phyloP scores from a whole-genome alignment of 1,140 invertebrate genomes.

The Melitaea cinxia region DNA sequence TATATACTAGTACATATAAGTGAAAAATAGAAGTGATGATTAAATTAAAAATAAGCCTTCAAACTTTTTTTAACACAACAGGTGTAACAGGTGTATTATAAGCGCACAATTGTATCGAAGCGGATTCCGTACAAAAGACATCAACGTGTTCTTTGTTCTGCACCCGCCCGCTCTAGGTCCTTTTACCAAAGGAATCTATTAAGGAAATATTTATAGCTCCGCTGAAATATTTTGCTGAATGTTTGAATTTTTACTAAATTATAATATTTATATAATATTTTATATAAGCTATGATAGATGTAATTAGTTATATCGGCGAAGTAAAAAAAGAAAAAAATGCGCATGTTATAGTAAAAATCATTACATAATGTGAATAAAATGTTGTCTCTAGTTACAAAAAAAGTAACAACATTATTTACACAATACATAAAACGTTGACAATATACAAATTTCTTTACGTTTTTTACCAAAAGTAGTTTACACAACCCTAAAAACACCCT shows the following conservation, averaged over 20 bases:
- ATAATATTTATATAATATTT: background rate
- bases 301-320: too few relatives aligned
- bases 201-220: conserved; percentile 17
- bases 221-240: background rate
- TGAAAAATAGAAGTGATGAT: too few relatives aligned
- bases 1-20: too few relatives aligned
- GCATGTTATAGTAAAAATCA: too few relatives aligned
- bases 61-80: too few relatives aligned
- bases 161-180: conserved; percentile 1
- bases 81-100: too few relatives aligned
- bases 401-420: conserved; percentile 6
- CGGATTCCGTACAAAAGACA: conserved; percentile 30
- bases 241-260: background rate
- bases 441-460: background rate
- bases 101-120: background rate
- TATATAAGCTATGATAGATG: too few relatives aligned
- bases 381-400: background rate
- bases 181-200: conserved; percentile 24
- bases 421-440: background rate
- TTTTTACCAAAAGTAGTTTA: background rate
- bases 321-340: too few relatives aligned
- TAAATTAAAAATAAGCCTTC: too few relatives aligned
- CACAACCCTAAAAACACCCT: conserved; percentile 29
- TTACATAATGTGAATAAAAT: too few relatives aligned
- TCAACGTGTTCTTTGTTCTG: conserved; percentile 22